Evolutionary conservation across 2,113 vertebrate species (phyloP), one percentile per base, ranked within the genome.

Genomic region (Halichoeres trimaculatus): DNA sequence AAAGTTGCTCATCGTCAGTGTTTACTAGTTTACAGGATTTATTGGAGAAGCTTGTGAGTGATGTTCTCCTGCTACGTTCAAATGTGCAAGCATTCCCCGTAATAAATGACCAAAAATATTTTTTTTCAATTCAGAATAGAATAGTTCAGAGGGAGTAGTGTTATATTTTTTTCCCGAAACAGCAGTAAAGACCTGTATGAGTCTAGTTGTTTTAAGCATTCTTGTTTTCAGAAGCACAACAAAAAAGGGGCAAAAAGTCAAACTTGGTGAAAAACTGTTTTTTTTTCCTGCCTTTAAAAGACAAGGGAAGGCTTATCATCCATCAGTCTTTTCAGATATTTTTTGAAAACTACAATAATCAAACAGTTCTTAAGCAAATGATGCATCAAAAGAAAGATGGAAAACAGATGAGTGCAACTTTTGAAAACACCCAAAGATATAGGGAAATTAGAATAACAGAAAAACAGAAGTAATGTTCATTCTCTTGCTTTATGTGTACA

Each of bases 241-340:
- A 45, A 61, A n/a, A 30, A 47, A 10, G 16, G 20, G 14, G 30
- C 14, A 41, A 52, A 16, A 59, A 23, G 51, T 43, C 14, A 24
- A 35, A 23, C 20, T 24, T 20, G 36, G 48, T 30, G 11, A 63
- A 50, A 51, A n/a, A 22, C 19, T 41, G 55, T 24, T 62, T 35
- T 7, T 24, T 62, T 35, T 7, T 17, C 43, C 26, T 51, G 17
- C 22, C 30, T 24, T 56, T 11, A 17, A 12, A 30, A 22, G 30
- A 38, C 52, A 65, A 41, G 41, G 24, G 50, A 67, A 62, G 14
- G 20, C 36, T 16, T 74, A 56, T 74, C 63, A 38, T 12, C 7
- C 12, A 30, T 17, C 9, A 74, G 73, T 74, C 62, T 16, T 35
- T n/a, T 80, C 57, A 74, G 55, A 66, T 59, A 69, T 69, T 53